Conservation (phyloP, 2,888 invertebrate genomes). For the Epicampocera succincta region DNA sequence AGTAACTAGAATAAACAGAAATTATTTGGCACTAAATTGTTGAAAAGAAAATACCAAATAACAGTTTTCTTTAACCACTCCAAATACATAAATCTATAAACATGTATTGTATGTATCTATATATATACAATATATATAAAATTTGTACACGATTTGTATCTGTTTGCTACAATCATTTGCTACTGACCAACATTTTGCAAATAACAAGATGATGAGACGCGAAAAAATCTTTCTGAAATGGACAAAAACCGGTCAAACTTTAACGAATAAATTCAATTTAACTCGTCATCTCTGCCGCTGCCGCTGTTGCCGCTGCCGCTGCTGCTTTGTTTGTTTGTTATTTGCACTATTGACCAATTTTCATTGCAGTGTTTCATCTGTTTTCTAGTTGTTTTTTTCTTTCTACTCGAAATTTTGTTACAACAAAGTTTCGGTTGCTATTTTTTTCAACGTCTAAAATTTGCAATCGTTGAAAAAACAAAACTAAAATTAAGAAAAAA, state of each 20-base stretch:
- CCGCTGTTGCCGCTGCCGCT: not conserved
- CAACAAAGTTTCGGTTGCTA: conserved; percentile 21
- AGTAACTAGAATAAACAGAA: too few relatives aligned
- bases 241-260: conserved; percentile 36
- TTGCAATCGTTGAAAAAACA: conserved; percentile 29
- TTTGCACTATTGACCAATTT: conserved; percentile 69
- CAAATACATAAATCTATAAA: not conserved
- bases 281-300: conserved; percentile 6
- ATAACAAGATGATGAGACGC: conserved; percentile 46
- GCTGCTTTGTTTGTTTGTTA: conserved; percentile 30
- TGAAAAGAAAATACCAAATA: too few relatives aligned
- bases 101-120: conserved; percentile 2
- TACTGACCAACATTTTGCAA: conserved; percentile 48
- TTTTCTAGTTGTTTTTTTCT: conserved; percentile 4
- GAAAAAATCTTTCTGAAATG: conserved; percentile 40
- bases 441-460: conserved; percentile 9
- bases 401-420: conserved; percentile 30
- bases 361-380: conserved; percentile 47
- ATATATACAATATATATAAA: not conserved
- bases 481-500: conserved; percentile 6
- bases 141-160: not conserved
- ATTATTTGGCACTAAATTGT: too few relatives aligned
- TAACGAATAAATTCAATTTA: conserved; percentile 42
- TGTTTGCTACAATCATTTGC: conserved; percentile 31
- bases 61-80: too few relatives aligned